Base-by-base conservation (phyloP, 2,888 invertebrate genomes). In the Clusia tigrina region DNA sequence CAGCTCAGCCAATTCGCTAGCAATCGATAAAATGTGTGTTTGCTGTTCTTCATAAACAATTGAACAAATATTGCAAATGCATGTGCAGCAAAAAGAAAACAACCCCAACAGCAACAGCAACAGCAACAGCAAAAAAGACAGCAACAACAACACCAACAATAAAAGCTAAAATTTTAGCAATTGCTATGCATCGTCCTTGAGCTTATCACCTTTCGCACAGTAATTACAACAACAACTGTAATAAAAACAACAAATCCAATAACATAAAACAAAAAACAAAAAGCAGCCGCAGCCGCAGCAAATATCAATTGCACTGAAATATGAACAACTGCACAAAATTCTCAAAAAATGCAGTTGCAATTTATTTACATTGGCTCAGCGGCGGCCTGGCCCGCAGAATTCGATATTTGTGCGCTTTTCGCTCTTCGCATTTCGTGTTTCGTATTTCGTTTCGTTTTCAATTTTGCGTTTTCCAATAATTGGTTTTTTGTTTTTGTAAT, bases 121-220 rank as follows among this genome's bases (percentile, higher is more conserved):
- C 66, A 64, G 60, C 63, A 64, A 26, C 63, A 58, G 32, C 26
- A 32, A 26, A 17, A 15, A 3, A 17, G 32, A 62, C 53, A 56
- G 52, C 55, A 59, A 42, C 58, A 56, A 59, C 71, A 76, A 68
- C 70, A 71, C 72, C 71, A 68, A 69, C 73, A 69, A 68, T 64
- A 58, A n/a, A n/a, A n/a, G n/a, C n/a, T n/a, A n/a, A 37, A 59
- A 67, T 54, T 48, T 48, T 15, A 48, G 48, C 48, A 48, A 48
- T 48, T 20, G 48, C 48, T 5, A 48, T 20, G 22, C 22, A 20
- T 67, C 70, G 48, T 18, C 48, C 48, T 48, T 48, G 48, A 48
- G 48, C 48, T 48, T 48, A 48, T 48, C 48, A 48, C 48, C 48
- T 48, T 20, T 48, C 15, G 48, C 66, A 68, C 72, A 71, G 66